A percentile compares a stretch with the other conserved stretches of the same genome.
phyloP scores from a whole-genome alignment of 2,797 vertebrate species.

The Sebastes trivittatus region DNA sequence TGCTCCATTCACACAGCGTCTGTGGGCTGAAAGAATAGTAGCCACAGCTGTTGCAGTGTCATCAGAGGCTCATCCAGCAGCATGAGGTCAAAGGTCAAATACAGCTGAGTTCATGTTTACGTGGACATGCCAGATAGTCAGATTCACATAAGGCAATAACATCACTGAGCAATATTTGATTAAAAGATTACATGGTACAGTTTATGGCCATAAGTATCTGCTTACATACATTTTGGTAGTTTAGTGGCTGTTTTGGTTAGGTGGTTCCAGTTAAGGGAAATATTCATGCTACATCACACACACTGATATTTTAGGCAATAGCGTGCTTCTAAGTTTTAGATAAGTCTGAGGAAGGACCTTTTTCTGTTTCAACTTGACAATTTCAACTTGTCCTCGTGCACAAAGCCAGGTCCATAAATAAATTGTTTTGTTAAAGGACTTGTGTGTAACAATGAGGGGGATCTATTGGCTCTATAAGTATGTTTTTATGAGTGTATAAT shows the following conservation, averaged over 20 bases:
- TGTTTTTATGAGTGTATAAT: no score
- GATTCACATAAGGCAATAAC: not conserved
- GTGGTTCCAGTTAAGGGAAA: not conserved
- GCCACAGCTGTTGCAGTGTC: conserved; percentile 77
- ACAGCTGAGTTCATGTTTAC: conserved; percentile 62
- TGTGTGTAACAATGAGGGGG: no score
- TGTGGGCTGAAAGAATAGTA: conserved; percentile 71
- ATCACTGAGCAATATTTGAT: not conserved
- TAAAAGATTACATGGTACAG: not conserved
- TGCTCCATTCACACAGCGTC: conserved; percentile 71
- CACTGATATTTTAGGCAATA: not conserved
- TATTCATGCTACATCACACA: not conserved
- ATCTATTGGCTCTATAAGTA: no score
- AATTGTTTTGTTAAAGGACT: not conserved
- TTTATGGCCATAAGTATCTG: not conserved
- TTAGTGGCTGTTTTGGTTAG: not conserved
- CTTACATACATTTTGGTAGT: not conserved
- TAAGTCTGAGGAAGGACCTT: not conserved
- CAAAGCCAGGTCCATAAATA: not conserved
- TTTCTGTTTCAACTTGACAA: not conserved
- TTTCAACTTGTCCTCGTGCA: not conserved
- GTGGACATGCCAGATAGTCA: conserved; percentile 42
- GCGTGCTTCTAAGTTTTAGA: not conserved
- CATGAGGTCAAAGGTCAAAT: conserved; percentile 69
- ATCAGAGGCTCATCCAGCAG: conserved; percentile 62